Evolutionary conservation across 2,797 vertebrate genomes (phyloP).

Genomic region (Cynopterus sphinx): DNA sequence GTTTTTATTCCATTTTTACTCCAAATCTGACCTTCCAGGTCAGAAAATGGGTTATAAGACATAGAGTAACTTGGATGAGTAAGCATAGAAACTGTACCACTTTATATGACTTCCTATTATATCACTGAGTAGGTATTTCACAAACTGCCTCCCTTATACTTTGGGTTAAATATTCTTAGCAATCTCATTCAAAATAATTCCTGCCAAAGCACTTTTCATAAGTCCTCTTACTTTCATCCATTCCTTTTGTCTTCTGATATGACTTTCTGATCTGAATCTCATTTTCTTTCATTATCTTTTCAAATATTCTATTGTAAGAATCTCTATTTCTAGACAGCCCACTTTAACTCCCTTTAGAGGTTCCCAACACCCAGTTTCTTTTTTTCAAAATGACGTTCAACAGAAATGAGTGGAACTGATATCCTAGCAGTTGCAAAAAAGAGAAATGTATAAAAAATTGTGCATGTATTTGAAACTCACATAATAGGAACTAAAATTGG

Average conservation of each 20-base stretch:
- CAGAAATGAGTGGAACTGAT: constrained; percentile 50
- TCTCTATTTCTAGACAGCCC: constrained; percentile 49
- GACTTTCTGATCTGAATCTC: constrained; percentile 26
- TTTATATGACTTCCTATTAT: neutral
- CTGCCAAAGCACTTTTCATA: neutral
- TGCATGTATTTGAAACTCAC: constrained; percentile 66
- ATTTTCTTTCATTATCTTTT: constrained; percentile 49
- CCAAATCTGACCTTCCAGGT: neutral
- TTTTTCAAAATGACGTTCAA: constrained; percentile 50
- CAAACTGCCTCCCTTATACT: neutral
- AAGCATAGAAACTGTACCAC: neutral
- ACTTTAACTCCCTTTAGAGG: constrained; percentile 42
- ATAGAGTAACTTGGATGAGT: neutral
- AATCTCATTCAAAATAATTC: neutral
- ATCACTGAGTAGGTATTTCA: neutral
- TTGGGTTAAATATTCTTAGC: neutral
- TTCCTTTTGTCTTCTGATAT: neutral
- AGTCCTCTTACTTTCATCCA: neutral
- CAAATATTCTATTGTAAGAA: constrained; percentile 46
- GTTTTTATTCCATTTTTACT: neutral
- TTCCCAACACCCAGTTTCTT: constrained; percentile 34
- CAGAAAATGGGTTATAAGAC: neutral
- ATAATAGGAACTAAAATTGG: constrained; percentile 50
- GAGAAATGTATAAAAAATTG: constrained; percentile 39
- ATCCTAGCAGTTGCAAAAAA: constrained; percentile 44